Evolutionary conservation across 2,113 vertebrate species (phyloP), one percentile per base, ranked within the genome.

Genomic region (Mungos mungo): DNA sequence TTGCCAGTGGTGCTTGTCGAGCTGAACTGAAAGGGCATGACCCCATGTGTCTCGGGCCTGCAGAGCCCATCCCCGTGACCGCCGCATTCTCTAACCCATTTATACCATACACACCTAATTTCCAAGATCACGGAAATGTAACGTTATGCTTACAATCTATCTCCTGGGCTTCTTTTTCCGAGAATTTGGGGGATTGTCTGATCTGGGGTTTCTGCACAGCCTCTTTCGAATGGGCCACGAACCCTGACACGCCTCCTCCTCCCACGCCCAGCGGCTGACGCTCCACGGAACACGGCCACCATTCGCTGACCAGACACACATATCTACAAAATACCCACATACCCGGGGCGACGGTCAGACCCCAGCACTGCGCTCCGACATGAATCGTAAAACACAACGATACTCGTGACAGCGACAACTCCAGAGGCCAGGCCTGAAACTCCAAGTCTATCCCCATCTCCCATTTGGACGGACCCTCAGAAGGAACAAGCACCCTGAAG

Each of bases 351-450:
- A 3, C 7, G 23, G 90, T 90, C 90, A 90, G 90, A 97, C 41
- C 47, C 25, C 25, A 95, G 69, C 81, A 31, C 63, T 65, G 47
- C 60, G 65, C 68, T 74, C 47, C 87, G 86, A 27, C 77, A 63
- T n/a, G 2, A 96, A 95, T 93, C 69, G 87, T 95, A 92, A 98
- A 97, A 93, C 97, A 98, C 52, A 66, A 97, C 76, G 84, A 93
- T 96, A 97, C 84, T 95, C 86, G 35, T 29, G 86, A 93, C 45
- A 90, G 96, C 91, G 96, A 97, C 95, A 96, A 96, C 83, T 96
- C 65, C 95, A 93, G 97, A 65, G 72, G 38, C 60, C 65, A 57
- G 19, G 33, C 19, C 77, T 71, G 23, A 82, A 72, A 25, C 47
- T 71, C 50, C 38, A 54, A 8, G 10, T 16, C 12, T 35, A 41